Conservation (phyloP, 2,797 vertebrate species). For the Pantherophis alleghaniensis region DNA sequence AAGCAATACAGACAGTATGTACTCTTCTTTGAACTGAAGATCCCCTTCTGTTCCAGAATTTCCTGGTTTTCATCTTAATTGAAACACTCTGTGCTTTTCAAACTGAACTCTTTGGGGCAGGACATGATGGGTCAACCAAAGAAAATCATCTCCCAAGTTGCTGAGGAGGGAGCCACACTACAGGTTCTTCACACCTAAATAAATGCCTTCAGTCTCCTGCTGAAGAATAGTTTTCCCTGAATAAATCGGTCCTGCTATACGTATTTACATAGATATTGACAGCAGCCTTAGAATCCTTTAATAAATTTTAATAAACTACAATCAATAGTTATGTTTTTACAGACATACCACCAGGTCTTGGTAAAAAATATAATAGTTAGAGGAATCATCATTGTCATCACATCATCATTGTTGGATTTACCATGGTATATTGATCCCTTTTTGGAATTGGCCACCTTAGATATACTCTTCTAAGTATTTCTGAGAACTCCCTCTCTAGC, state of each 20-base stretch:
- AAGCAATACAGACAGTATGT: neutral
- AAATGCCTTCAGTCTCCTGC: neutral
- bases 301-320: neutral
- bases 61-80: neutral
- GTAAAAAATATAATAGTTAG: neutral
- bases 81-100: neutral
- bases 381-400: neutral
- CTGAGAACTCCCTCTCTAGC: neutral
- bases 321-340: neutral
- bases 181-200: neutral
- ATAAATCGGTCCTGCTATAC: neutral
- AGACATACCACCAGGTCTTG: neutral
- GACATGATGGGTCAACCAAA: neutral
- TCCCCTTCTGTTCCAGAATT: neutral
- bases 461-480: neutral
- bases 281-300: neutral
- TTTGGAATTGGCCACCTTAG: neutral
- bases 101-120: neutral
- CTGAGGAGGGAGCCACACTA: neutral
- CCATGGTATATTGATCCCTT: neutral
- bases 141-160: neutral
- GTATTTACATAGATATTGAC: neutral
- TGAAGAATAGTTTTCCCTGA: neutral
- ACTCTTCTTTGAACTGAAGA: neutral
- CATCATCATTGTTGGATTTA: neutral